Evolutionary conservation across 2,113 vertebrate species (phyloP).

Genomic region (Seriola aureovittata): DNA sequence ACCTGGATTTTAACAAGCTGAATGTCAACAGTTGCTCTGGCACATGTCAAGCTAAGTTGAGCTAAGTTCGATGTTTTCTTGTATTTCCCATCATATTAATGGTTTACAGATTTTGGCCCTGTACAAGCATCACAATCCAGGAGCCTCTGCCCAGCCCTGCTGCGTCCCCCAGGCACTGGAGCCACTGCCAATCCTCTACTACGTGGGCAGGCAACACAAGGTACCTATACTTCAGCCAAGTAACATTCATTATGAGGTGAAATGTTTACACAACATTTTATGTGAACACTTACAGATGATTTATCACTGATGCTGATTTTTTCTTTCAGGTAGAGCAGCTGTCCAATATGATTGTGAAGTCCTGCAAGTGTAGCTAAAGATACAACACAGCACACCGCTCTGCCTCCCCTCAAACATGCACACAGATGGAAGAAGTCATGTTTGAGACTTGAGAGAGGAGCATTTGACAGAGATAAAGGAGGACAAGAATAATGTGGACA

Average conservation of each 20-base stretch:
- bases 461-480: slow-evolving; percentile 9
- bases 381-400: slow-evolving; percentile 16
- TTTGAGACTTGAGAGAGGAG: slow-evolving; percentile 33
- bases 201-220: slow-evolving; percentile 90
- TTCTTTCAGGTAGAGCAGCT: slow-evolving; percentile 89
- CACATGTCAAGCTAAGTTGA: slow-evolving; percentile 23
- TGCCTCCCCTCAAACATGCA: slow-evolving; percentile 29
- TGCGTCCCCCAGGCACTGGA: slow-evolving; percentile 90
- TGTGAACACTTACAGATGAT: background rate
- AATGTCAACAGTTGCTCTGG: slow-evolving; percentile 31
- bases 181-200: slow-evolving; percentile 92
- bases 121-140: slow-evolving; percentile 93
- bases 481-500: slow-evolving; percentile 30
- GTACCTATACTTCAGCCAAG: slow-evolving; percentile 54
- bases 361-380: slow-evolving; percentile 92
- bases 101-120: slow-evolving; percentile 88
- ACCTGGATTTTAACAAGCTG: background rate
- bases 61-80: slow-evolving; percentile 17
- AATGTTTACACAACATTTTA: slow-evolving; percentile 17
- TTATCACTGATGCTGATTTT: slow-evolving; percentile 29
- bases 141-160: slow-evolving; percentile 93
- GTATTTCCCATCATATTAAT: slow-evolving; percentile 26
- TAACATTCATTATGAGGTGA: background rate
- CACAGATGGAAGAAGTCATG: slow-evolving; percentile 23
- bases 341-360: slow-evolving; percentile 93